Evolutionary conservation across 2,113 vertebrate species (phyloP).

Genomic region (Brachypodius melanocephalos): DNA sequence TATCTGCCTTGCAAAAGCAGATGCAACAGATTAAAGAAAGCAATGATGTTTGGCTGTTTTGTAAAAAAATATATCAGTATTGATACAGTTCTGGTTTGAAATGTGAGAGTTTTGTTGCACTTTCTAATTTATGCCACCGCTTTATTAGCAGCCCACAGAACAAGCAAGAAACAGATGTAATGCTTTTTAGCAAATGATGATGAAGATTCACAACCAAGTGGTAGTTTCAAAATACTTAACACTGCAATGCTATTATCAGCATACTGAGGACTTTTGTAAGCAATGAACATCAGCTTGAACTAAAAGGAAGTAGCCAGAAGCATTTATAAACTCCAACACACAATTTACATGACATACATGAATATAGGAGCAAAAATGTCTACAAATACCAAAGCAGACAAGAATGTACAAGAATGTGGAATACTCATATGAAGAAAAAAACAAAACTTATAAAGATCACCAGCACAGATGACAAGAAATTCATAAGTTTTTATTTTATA

Average conservation of each 20-base stretch:
- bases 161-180: neutral
- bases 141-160: conserved; percentile 1
- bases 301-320: conserved; percentile 64
- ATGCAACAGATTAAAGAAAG: neutral
- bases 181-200: neutral
- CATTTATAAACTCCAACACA: conserved; percentile 54
- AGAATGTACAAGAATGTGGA: conserved; percentile 45
- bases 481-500: conserved; percentile 83
- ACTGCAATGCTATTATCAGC: conserved; percentile 70
- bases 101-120: neutral
- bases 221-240: neutral
- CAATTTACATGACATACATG: conserved; percentile 57
- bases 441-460: conserved; percentile 63
- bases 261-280: conserved; percentile 74
- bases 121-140: neutral
- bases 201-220: neutral
- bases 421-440: conserved; percentile 38
- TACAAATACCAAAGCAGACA: conserved; percentile 56
- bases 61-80: neutral
- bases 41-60: neutral
- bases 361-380: neutral
- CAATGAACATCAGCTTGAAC: conserved; percentile 35
- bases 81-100: neutral
- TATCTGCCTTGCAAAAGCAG: neutral
- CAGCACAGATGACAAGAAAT: conserved; percentile 79